Base-by-base conservation (phyloP, 1,140 invertebrate genomes). In the Lysiphlebus fabarum region DNA sequence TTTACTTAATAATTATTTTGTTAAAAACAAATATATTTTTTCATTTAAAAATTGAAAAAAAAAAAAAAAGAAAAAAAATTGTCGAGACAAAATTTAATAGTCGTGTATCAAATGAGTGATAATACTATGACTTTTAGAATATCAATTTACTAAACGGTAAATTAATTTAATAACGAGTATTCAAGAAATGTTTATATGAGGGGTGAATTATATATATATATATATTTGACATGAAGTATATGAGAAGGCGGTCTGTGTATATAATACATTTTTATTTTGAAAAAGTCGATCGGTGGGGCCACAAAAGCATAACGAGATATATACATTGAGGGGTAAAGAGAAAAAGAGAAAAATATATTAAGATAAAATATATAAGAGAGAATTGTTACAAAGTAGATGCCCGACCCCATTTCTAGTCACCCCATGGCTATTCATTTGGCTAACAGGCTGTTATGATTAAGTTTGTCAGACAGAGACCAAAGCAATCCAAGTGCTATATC, bases 101-200 rank as follows among this genome's bases (percentile, higher is more conserved):
- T 17, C 17, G 17, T 17, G 17, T 17, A 17, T 17, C 17, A 17
- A 17, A 34, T 49, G 9, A 49, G 9, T 2, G 7, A n/a, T 17
- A 17, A 17, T 17, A 17, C n/a, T 0, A 7, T 34, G 6, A 5
- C 26, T 53, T 62, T 65, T 64, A 64, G 66, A 69, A 76, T n/a
- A n/a, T 76, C 71, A 76, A 76, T 76, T 76, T 74, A 73, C 68
- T 72, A 76, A 76, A 76, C 74, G 70, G 69, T 70, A 72, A 70
- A 76, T 76, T 73, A 76, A 76, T 76, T 74, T 73, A 74, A 74
- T 74, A 76, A 76, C 70, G 69, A 70, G 64, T 42, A 38, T 33
- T 53, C 12, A 37, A 47, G 38, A 50, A 51, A 14, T 26, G 33
- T 43, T 4, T 7, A 41, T 17, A 17, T 17, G 58, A 12, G 37